These are phyloP conservation scores for Ectropis crepuscularia DNA, from an alignment of 2,888 invertebrate species.

Conservation along the genomic window DNA sequence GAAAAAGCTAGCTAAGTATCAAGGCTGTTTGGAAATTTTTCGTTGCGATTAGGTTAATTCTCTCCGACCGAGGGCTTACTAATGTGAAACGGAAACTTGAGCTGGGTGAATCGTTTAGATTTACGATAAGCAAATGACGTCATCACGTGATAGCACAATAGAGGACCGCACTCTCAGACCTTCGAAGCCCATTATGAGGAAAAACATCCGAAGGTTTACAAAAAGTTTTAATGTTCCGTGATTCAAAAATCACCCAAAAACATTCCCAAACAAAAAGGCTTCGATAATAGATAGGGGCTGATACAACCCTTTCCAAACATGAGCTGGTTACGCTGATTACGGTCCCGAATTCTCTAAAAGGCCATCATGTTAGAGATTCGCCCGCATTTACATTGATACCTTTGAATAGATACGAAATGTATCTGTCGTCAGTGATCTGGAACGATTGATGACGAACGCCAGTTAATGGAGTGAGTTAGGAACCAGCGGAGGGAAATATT, in stretches of 20 bases:
- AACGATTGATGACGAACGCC: constrained; percentile 30
- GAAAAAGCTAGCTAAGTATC: constrained; percentile 6
- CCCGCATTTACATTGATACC: constrained; percentile 31
- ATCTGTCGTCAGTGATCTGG: constrained; percentile 29
- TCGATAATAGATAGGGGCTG: constrained; percentile 9
- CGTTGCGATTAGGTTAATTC: constrained; percentile 40
- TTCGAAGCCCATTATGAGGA: neutral
- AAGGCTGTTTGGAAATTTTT: constrained; percentile 26
- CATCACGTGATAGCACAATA: constrained; percentile 55
- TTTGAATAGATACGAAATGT: constrained; percentile 31
- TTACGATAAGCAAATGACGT: constrained; percentile 69
- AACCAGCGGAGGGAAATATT: constrained; percentile 30
- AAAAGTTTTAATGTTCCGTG: constrained; percentile 10
- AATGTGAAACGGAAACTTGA: constrained; percentile 66
- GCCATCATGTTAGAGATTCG: constrained; percentile 17
- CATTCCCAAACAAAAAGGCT: constrained; percentile 10
- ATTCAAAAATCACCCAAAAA: constrained; percentile 5
- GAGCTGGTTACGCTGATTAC: constrained; percentile 21
- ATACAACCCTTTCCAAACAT: constrained; percentile 16
- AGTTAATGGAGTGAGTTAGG: constrained; percentile 30
- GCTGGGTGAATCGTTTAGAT: constrained; percentile 65
- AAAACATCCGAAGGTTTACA: constrained; percentile 1
- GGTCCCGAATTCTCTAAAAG: constrained; percentile 12
- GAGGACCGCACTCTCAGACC: constrained; percentile 11
- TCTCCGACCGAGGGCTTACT: constrained; percentile 57